Conservation (phyloP, 30 jellyfish, hydroid and myxozoan genomes). For the Mastigias papua region DNA sequence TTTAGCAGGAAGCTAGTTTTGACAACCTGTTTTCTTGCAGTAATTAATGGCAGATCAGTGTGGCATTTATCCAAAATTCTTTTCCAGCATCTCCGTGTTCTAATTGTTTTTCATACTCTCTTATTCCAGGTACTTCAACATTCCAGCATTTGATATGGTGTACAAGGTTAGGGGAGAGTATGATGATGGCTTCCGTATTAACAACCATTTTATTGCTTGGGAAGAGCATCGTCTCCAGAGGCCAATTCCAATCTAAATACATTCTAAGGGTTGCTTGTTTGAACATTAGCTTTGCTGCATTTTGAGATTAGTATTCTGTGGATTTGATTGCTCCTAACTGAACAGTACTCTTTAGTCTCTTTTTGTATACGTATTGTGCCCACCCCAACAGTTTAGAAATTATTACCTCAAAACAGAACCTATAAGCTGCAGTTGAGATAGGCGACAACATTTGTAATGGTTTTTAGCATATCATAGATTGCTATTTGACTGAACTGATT, state of each 20-base stretch:
- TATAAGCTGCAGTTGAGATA: too few species aligned
- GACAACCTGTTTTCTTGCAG: too few species aligned
- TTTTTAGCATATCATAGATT: too few species aligned
- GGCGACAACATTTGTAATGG: too few species aligned
- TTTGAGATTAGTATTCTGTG: constrained; percentile 2
- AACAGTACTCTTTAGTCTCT: too few species aligned
- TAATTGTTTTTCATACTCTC: neutral
- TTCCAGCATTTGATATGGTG: constrained; percentile 54
- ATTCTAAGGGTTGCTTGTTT: neutral
- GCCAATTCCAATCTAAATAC: constrained; percentile 54
- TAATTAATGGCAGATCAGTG: too few species aligned
- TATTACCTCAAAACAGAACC: neutral
- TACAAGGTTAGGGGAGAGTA: constrained; percentile 71
- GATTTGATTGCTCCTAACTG: neutral
- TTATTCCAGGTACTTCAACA: constrained; percentile 57
- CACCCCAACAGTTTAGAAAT: neutral
- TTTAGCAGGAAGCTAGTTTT: too few species aligned
- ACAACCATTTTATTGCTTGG: constrained; percentile 68
- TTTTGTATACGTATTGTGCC: too few species aligned
- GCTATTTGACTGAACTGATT: too few species aligned
- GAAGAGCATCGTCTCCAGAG: constrained; percentile 60
- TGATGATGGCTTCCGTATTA: constrained; percentile 65
- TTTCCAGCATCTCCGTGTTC: neutral
- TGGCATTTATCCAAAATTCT: too few species aligned
- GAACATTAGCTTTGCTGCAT: constrained; percentile 21